Conservation (phyloP, 2,888 invertebrate genomes). For the Polietes domitor region DNA sequence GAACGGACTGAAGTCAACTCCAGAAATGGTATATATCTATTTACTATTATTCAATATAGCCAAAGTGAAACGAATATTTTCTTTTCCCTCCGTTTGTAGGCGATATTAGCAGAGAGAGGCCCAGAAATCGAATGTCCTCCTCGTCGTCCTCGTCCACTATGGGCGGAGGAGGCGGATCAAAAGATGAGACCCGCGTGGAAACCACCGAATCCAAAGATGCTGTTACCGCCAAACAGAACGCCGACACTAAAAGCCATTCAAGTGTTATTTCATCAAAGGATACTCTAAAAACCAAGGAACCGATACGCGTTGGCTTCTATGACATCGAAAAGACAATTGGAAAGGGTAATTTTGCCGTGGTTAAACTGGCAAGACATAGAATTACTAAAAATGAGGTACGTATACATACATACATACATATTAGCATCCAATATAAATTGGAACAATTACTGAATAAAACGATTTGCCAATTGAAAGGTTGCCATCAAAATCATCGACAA, state of each 20-base stretch:
- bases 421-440: too few relatives aligned
- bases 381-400: conserved; percentile 99
- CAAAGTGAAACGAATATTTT: background rate
- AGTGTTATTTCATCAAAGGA: conserved; percentile 69
- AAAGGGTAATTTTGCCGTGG: conserved; percentile 99
- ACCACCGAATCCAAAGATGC: conserved; percentile 54
- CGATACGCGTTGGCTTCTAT: conserved; percentile 97
- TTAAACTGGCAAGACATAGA: conserved; percentile 97
- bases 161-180: conserved; percentile 72
- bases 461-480: conserved; percentile 86
- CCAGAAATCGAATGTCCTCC: conserved; percentile 22
- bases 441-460: too few relatives aligned
- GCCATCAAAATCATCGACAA: conserved; percentile 98
- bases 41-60: background rate
- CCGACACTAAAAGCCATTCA: conserved; percentile 35
- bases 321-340: conserved; percentile 99
- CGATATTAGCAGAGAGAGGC: conserved; percentile 45
- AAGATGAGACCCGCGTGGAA: conserved; percentile 13
- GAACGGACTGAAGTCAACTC: conserved; percentile 35
- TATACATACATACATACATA: conserved; percentile 12
- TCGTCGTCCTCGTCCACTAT: conserved; percentile 71
- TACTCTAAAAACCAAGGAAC: conserved; percentile 82
- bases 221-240: conserved; percentile 22
- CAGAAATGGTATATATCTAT: conserved; percentile 43
- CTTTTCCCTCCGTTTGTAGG: conserved; percentile 31